A percentile compares a stretch with the other conserved stretches of the same genome.
Conservation (phyloP, 2,888 invertebrate species). For the Clitarchus hookeri region DNA sequence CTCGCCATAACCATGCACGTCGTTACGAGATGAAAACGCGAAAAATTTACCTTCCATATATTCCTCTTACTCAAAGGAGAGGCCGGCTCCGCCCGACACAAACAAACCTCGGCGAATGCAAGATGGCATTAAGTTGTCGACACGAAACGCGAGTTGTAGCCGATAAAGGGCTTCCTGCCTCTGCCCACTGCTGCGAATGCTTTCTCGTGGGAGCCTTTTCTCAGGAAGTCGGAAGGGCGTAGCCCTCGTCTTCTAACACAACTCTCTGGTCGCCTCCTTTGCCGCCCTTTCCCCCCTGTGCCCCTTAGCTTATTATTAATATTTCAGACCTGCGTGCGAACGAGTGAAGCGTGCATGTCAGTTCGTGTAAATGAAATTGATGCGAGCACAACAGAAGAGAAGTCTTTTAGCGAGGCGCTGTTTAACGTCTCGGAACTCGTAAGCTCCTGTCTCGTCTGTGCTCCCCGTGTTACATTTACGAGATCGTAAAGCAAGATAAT, state of each 20-base stretch:
- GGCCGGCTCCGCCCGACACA: background rate
- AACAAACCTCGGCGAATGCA: background rate
- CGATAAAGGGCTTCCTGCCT: background rate
- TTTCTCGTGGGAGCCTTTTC: background rate
- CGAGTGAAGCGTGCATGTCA: background rate
- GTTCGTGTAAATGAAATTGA: background rate
- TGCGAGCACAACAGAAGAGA: background rate
- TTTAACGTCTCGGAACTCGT: background rate
- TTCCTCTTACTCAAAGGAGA: background rate
- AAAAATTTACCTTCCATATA: background rate
- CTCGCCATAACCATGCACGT: background rate
- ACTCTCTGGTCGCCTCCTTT: background rate
- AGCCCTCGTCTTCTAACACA: background rate
- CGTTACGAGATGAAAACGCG: background rate
- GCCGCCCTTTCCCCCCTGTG: background rate
- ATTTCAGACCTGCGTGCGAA: background rate
- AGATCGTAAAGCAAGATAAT: too few relatives aligned
- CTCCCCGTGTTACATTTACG: too few relatives aligned
- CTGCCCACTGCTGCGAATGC: background rate
- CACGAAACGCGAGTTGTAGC: background rate
- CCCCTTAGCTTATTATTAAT: background rate
- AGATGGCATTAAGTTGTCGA: background rate
- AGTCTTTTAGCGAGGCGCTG: background rate
- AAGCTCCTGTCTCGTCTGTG: too few relatives aligned
- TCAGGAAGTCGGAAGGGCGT: background rate